Evolutionary conservation across 2,113 vertebrate species (phyloP), one percentile per base, ranked within the genome.

Genomic region (Heterotis niloticus): DNA sequence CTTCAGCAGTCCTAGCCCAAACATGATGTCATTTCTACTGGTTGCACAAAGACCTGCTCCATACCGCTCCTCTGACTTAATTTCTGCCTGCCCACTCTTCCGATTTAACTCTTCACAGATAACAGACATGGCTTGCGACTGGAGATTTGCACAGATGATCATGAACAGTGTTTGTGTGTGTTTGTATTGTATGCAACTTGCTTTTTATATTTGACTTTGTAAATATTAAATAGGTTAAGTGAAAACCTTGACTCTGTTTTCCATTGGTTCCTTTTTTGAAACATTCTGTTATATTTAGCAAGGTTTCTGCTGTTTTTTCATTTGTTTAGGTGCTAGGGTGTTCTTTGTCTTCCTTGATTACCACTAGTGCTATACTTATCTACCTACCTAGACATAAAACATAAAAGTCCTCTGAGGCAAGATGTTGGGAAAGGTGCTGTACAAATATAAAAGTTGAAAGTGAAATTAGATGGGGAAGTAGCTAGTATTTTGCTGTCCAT

Each of bases 1-100:
- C 76, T 26, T 23, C 52, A 62, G 78, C 70, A 2, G 60, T 44
- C 44, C 70, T 69, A 14, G 28, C 62, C 26, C 78, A 64, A 69
- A 62, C 23, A 28, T 79, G 57, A 73, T 60, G n/a, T 3, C 13
- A 0, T 44, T 51, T 51, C n/a, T 26, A 10, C 20, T 68, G 3
- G 29, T 62, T 26, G 23, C 44, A 1, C 34, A 14, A 20, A 44
- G 20, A 20, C 18, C 54, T 60, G 18, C 51, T 52, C 72, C 54
- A 23, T 16, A 10, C 69, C 52, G 71, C 52, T 54, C 56, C 56
- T n/a, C 65, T 16, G 54, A 44, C 34, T 44, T 44, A 1, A 44
- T 44, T 44, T 44, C 34, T 44, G 34, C 34, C 34, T 44, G 34
- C 7, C 69, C 52, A 52, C 52, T 54, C 26, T 26, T n/a, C 65